A percentile compares a stretch with the other conserved stretches of the same genome.
Conservation (phyloP, 2,888 invertebrate genomes). For the Brachylomia viminalis region DNA sequence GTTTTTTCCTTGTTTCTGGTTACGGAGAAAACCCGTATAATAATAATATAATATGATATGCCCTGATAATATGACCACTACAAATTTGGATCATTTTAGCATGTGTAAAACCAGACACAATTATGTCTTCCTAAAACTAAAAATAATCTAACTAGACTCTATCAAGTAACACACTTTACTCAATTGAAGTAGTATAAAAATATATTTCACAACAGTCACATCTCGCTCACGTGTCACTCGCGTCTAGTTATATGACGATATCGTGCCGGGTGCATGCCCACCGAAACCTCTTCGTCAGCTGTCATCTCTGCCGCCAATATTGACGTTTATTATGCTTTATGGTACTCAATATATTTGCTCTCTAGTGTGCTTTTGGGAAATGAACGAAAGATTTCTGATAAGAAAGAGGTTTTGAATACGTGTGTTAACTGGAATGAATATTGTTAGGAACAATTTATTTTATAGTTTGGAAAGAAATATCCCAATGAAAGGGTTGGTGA, state of each 20-base stretch:
- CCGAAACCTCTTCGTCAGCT: conserved; percentile 52
- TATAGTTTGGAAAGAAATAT: not conserved
- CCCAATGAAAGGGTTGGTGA: not conserved
- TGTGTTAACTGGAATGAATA: conserved; percentile 1
- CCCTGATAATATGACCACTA: not conserved
- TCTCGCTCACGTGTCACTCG: not conserved
- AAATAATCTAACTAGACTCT: not conserved
- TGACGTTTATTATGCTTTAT: conserved; percentile 35
- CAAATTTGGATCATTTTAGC: not conserved
- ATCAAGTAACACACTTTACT: not conserved
- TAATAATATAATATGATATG: too few species aligned
- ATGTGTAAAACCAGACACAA: not conserved
- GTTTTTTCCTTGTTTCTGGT: not conserved
- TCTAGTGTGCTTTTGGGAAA: conserved; percentile 6
- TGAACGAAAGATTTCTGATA: conserved; percentile 14
- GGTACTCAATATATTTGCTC: conserved; percentile 21
- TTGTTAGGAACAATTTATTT: not conserved
- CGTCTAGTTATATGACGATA: conserved; percentile 4
- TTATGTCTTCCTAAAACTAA: not conserved
- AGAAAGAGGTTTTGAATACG: conserved; percentile 8
- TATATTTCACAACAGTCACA: not conserved
- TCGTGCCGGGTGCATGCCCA: conserved; percentile 3
- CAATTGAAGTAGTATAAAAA: not conserved
- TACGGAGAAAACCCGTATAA: not conserved
- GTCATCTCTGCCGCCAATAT: conserved; percentile 21